Percentiles rank a stretch among this genome's conserved stretches.
These are phyloP conservation scores for Physella acuta DNA, from an alignment of 1,140 invertebrate genomes.

Conservation along the genomic window DNA sequence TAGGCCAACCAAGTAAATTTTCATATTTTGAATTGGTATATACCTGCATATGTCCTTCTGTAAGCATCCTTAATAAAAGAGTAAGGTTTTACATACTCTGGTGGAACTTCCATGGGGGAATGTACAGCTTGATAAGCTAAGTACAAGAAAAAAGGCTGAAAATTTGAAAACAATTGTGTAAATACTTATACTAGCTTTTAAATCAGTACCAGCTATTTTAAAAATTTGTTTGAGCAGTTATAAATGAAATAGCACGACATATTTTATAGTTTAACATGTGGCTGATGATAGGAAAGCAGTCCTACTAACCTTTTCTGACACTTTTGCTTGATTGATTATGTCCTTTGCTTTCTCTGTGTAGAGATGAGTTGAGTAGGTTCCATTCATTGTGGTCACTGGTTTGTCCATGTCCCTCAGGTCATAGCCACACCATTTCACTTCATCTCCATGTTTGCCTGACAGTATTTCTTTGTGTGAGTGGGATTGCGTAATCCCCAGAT, in stretches of 20 bases:
- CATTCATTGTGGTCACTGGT: slow-evolving; percentile 30
- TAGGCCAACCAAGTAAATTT: too few species aligned
- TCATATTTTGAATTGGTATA: too few species aligned
- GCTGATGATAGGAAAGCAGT: neutral
- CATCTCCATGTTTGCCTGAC: neutral
- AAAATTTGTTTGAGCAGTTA: too few species aligned
- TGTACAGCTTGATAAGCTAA: slow-evolving; percentile 53
- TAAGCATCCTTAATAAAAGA: slow-evolving; percentile 47
- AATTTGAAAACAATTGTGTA: neutral
- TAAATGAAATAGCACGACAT: too few species aligned
- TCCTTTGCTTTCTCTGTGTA: slow-evolving; percentile 43
- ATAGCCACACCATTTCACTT: slow-evolving; percentile 31
- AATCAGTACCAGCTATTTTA: too few species aligned
- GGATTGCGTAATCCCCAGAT: neutral
- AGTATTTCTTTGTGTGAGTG: neutral
- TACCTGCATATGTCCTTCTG: slow-evolving; percentile 58
- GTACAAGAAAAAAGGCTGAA: slow-evolving; percentile 53
- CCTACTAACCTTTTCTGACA: slow-evolving; percentile 29
- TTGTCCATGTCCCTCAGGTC: slow-evolving; percentile 39
- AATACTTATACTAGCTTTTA: too few species aligned
- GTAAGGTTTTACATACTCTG: slow-evolving; percentile 52
- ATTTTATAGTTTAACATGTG: too few species aligned
- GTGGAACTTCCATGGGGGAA: slow-evolving; percentile 52
- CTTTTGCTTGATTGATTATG: slow-evolving; percentile 38
- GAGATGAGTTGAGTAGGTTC: slow-evolving; percentile 45